These are phyloP conservation scores for Sylvietta virens DNA, from an alignment of 2,113 vertebrate genomes.

Conservation along the genomic window DNA sequence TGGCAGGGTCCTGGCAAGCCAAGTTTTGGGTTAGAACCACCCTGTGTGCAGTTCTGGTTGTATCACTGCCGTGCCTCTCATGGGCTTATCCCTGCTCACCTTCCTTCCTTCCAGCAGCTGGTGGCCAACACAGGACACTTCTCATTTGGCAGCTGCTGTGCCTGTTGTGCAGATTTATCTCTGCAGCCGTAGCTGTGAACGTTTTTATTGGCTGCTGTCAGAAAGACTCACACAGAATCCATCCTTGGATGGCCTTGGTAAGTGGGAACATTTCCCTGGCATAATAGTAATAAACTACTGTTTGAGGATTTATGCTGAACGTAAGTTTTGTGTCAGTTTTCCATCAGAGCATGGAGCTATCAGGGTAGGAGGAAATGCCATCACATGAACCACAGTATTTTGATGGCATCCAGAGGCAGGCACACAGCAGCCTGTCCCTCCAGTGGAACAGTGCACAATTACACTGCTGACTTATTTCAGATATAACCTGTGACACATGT, in stretches of 20 bases:
- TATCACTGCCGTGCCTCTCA: not conserved
- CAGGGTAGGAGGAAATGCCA: not conserved
- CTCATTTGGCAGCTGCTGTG: not conserved
- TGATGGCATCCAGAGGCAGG: not conserved
- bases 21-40: not conserved
- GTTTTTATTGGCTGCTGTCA: not conserved
- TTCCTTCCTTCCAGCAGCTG: not conserved
- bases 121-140: not conserved
- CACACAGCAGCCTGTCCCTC: not conserved
- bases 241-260: not conserved
- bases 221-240: not conserved
- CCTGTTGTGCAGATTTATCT: not conserved
- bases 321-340: not conserved
- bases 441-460: not conserved
- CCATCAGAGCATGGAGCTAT: not conserved
- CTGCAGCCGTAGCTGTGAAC: not conserved
- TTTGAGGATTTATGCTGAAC: not conserved
- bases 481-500: not conserved
- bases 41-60: not conserved
- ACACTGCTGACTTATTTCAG: not conserved
- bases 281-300: not conserved
- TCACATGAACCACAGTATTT: fast-evolving
- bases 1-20: not conserved
- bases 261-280: not conserved
- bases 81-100: not conserved